Conservation (phyloP, 2,113 vertebrate genomes). For the Hemiscyllium ocellatum region DNA sequence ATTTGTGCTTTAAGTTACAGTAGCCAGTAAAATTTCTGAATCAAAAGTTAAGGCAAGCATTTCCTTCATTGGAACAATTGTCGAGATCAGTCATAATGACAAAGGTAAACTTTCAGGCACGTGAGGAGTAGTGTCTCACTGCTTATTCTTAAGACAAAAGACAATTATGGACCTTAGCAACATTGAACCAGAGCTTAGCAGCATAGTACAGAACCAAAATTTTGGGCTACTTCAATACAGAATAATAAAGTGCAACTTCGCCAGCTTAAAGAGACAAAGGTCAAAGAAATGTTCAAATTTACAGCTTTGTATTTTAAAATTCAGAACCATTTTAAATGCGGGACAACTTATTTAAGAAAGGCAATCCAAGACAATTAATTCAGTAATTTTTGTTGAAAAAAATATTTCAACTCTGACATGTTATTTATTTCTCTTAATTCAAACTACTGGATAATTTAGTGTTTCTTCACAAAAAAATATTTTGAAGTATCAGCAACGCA, state of each 20-base stretch:
- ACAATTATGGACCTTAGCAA: neutral
- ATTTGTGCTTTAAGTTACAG: neutral
- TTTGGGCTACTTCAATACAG: neutral
- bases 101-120: neutral
- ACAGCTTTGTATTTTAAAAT: neutral
- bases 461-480: neutral
- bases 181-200: neutral
- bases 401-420: neutral
- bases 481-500: neutral
- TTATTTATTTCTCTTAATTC: neutral
- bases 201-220: no score
- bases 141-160: neutral
- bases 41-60: neutral
- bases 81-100: neutral
- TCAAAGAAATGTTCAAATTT: neutral
- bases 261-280: neutral
- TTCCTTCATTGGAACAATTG: neutral
- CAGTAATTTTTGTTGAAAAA: neutral
- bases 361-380: neutral
- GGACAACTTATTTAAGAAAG: neutral
- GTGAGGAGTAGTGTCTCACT: neutral
- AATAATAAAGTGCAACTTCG: neutral
- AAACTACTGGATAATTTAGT: neutral
- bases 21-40: neutral
- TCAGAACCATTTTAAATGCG: neutral